Evolutionary conservation across 1,140 invertebrate genomes (phyloP).

Genomic region (Rhyzopertha dominica): DNA sequence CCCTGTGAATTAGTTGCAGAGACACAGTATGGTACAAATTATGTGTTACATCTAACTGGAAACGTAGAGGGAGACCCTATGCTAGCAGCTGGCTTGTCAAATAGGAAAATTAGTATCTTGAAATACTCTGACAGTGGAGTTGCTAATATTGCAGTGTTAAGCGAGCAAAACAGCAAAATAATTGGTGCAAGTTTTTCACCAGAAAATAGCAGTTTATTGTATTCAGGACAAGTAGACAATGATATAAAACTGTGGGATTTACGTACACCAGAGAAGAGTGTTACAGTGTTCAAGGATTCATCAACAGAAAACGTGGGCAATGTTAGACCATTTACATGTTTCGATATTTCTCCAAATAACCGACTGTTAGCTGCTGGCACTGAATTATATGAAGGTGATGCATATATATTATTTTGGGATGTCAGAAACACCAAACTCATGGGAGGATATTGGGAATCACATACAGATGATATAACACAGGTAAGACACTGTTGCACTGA

Average conservation of each 20-base stretch:
- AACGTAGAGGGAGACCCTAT: too few species aligned
- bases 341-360: conserved; percentile 71
- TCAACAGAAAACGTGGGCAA: conserved; percentile 33
- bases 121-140: too few species aligned
- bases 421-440: conserved; percentile 60
- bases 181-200: conserved; percentile 58
- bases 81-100: too few species aligned
- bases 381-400: conserved; percentile 63
- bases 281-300: conserved; percentile 42
- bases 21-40: too few species aligned
- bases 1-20: too few species aligned
- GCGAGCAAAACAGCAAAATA: conserved; percentile 48
- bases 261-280: conserved; percentile 53
- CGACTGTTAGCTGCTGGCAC: conserved; percentile 72
- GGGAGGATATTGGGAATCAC: conserved; percentile 82
- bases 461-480: conserved; percentile 78
- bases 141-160: conserved; percentile 38
- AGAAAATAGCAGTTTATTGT: conserved; percentile 56
- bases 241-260: conserved; percentile 61
- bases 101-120: conserved; percentile 3
- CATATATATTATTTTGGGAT: conserved; percentile 82
- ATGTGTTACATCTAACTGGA: too few species aligned
- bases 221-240: conserved; percentile 55
- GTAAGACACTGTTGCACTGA: conserved; percentile 48
- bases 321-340: conserved; percentile 59